A percentile compares a stretch with the other conserved stretches of the same genome.
Evolutionary conservation across 53 echinoderm and acorn worm species (phyloP).

Genomic region (Glandiceps talaboti): DNA sequence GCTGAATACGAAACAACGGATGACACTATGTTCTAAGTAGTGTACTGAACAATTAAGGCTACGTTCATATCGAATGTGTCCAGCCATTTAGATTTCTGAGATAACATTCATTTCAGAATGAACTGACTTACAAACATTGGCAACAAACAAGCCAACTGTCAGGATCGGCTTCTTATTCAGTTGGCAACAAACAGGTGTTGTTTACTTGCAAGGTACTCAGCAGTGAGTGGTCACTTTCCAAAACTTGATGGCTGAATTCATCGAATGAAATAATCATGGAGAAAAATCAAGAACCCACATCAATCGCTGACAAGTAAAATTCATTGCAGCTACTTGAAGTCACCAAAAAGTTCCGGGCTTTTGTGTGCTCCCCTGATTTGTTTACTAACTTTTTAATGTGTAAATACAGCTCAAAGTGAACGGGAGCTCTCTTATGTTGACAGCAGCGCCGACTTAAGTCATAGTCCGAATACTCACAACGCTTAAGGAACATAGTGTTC

Average conservation of each 20-base stretch:
- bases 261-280: neutral
- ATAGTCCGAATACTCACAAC: neutral
- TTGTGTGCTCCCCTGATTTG: neutral
- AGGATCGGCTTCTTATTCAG: too few species aligned
- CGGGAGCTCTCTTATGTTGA: neutral
- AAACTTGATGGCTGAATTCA: too few species aligned
- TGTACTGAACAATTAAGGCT: neutral
- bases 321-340: neutral
- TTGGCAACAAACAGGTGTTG: too few species aligned
- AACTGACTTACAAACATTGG: too few species aligned
- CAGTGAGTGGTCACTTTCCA: too few species aligned
- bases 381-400: neutral
- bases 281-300: neutral
- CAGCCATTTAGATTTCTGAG: neutral
- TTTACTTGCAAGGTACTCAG: too few species aligned
- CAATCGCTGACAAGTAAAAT: neutral
- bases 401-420: neutral
- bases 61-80: neutral
- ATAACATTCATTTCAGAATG: neutral
- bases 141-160: too few species aligned
- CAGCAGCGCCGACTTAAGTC: neutral
- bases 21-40: neutral
- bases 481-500: neutral
- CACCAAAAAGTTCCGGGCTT: neutral
- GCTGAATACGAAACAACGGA: neutral